Base-by-base conservation (phyloP, 2,888 invertebrate genomes). In the Abrostola triplasia region DNA sequence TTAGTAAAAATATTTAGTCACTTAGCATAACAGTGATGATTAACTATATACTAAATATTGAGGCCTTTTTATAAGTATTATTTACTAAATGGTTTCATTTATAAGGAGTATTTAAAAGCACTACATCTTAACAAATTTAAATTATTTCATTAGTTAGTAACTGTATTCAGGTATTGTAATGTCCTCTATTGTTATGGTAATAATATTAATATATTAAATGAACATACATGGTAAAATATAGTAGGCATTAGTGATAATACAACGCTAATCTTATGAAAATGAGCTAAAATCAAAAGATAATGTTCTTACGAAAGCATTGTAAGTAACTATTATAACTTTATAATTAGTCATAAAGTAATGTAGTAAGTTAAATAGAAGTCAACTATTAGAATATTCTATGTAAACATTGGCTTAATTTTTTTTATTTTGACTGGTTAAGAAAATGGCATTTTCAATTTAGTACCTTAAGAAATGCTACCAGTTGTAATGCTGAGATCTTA, bases 261-360 rank as follows among this genome's bases (percentile, higher is more conserved):
- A 88, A 88, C 86, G 86, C 89, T 93, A 92, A 91, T 94, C 94
- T 94, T 94, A 94, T 94, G 94, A 94, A 91, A 89, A 90, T 88
- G 94, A 94, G 94, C 94, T 94, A 86, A 89, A 89, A 87, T 80
- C 59, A 75, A 76, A 80, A 81, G 65, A 61, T 77, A 79, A 81
- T 85, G 83, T 74, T 80, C 73, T 76, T 81, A 78, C 60, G 67
- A 66, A 24, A 61, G 65, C 68, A 67, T 75, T 64, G 59, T 77
- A 83, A 72, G 73, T 75, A 81, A 68, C 49, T 79, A 67, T 84
- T 74, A 70, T 67, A 77, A 74, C 77, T 63, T 71, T 67, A 71
- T 76, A 79, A 76, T 74, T 74, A 81, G 76, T 66, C 57, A 59
- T 64, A 64, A 77, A 49, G 36, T 64, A 64, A 64, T 80, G 64